Percentiles rank a stretch among this genome's conserved stretches.
These are phyloP conservation scores for Portevinia maculata DNA, from an alignment of 2,888 invertebrate species.

Conservation along the genomic window DNA sequence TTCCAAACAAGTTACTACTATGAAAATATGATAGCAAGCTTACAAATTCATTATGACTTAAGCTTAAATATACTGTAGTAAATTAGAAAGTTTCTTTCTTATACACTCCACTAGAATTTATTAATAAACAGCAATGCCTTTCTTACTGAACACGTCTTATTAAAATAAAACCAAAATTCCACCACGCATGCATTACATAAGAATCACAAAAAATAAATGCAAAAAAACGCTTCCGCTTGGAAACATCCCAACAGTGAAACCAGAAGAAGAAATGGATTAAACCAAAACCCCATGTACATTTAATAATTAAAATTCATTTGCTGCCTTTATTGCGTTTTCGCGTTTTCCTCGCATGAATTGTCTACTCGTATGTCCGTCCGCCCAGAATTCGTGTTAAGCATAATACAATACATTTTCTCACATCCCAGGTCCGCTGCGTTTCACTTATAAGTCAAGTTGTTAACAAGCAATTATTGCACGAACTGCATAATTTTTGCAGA, in stretches of 20 bases:
- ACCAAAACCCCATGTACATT: not conserved
- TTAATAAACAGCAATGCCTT: not conserved
- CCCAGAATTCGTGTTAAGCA: slow-evolving; percentile 27
- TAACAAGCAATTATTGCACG: slow-evolving; percentile 53
- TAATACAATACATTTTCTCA: slow-evolving; percentile 46
- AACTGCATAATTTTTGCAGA: slow-evolving; percentile 54
- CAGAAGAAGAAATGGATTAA: slow-evolving; percentile 13
- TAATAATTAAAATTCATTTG: slow-evolving; percentile 33
- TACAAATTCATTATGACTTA: too few relatives aligned
- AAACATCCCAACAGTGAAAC: slow-evolving; percentile 14
- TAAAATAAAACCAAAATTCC: not conserved
- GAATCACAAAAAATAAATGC: slow-evolving; percentile 1
- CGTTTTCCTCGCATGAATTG: slow-evolving; percentile 28
- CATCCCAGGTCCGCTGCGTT: slow-evolving; percentile 28
- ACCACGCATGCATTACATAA: slow-evolving; percentile 6
- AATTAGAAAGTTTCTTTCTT: too few relatives aligned
- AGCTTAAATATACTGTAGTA: too few relatives aligned
- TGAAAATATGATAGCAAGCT: too few relatives aligned
- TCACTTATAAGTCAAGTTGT: slow-evolving; percentile 32
- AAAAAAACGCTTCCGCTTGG: slow-evolving; percentile 19
- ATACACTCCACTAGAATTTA: too few relatives aligned
- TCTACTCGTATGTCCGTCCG: slow-evolving; percentile 5
- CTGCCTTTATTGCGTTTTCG: slow-evolving; percentile 15
- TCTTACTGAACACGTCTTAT: not conserved
- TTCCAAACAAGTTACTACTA: too few relatives aligned